A percentile compares a stretch with the other conserved stretches of the same genome.
Conservation (phyloP, 2,113 vertebrate genomes). For the Python bivittatus region DNA sequence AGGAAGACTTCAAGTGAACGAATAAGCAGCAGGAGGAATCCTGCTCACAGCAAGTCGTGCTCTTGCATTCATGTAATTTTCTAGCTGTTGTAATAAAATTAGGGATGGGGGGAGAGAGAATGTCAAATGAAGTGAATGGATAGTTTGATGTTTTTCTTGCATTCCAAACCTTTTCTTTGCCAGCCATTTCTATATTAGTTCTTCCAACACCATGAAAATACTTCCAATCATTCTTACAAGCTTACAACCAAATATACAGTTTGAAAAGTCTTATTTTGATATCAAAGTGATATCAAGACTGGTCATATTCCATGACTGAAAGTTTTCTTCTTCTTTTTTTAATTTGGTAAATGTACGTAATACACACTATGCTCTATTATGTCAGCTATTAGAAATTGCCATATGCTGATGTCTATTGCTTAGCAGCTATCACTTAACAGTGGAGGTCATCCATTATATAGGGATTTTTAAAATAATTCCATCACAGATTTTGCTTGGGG, state of each 20-base stretch:
- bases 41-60: conserved; percentile 26
- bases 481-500: background rate
- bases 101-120: background rate
- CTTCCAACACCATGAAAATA: background rate
- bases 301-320: background rate
- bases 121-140: background rate
- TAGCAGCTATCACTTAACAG: background rate
- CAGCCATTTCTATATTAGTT: background rate
- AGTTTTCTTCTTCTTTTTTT: too few species aligned
- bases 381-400: background rate
- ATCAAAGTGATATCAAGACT: too few species aligned
- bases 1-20: conserved; percentile 2
- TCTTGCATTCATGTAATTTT: conserved; percentile 1
- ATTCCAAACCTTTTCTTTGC: background rate
- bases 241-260: background rate
- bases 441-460: background rate
- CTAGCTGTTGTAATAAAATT: background rate
- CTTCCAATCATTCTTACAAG: background rate
- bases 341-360: too few species aligned
- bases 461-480: background rate
- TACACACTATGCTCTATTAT: too few species aligned
- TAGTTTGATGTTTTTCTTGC: background rate
- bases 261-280: background rate
- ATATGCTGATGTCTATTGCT: background rate
- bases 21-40: conserved; percentile 2